Evolutionary conservation across 2,113 vertebrate species (phyloP).

Genomic region (Cebidichthys violaceus): DNA sequence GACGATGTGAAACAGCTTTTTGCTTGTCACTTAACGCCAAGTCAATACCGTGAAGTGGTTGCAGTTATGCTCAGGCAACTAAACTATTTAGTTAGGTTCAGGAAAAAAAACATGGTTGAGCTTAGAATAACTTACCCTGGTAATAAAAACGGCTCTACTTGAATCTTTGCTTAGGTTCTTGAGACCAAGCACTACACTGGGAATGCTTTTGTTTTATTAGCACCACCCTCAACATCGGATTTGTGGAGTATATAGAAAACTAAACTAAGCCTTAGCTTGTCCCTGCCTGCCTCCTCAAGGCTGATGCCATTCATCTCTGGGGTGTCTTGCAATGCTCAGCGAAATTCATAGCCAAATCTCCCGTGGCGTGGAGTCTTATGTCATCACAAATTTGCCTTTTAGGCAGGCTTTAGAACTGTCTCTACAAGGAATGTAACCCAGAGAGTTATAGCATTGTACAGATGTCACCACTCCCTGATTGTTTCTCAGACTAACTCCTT

Average conservation of each 20-base stretch:
- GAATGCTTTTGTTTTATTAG: not conserved
- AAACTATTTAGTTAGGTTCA: too few relatives aligned
- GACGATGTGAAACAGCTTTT: too few relatives aligned
- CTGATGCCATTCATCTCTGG: conserved; percentile 45
- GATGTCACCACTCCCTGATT: conserved; percentile 19
- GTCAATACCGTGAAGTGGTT: too few relatives aligned
- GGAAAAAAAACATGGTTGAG: too few relatives aligned
- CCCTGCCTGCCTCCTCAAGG: conserved; percentile 43
- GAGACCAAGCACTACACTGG: not conserved
- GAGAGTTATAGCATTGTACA: conserved; percentile 18
- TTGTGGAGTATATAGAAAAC: not conserved
- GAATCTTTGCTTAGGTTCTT: not conserved
- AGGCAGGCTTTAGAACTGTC: conserved; percentile 22
- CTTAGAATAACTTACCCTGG: not conserved
- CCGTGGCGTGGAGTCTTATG: conserved; percentile 29
- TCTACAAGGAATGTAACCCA: conserved; percentile 33
- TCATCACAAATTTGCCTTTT: conserved; percentile 42
- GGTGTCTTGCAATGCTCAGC: conserved; percentile 24
- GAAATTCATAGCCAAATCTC: conserved; percentile 54
- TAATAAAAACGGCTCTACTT: not conserved
- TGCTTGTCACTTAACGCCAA: too few relatives aligned
- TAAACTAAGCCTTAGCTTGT: conserved; percentile 16
- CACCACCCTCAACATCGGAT: not conserved
- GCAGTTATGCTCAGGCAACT: too few relatives aligned
- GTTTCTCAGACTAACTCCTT: conserved; percentile 24